Evolutionary conservation across 2,113 vertebrate genomes (phyloP).

Genomic region (Edolisoma coerulescens): DNA sequence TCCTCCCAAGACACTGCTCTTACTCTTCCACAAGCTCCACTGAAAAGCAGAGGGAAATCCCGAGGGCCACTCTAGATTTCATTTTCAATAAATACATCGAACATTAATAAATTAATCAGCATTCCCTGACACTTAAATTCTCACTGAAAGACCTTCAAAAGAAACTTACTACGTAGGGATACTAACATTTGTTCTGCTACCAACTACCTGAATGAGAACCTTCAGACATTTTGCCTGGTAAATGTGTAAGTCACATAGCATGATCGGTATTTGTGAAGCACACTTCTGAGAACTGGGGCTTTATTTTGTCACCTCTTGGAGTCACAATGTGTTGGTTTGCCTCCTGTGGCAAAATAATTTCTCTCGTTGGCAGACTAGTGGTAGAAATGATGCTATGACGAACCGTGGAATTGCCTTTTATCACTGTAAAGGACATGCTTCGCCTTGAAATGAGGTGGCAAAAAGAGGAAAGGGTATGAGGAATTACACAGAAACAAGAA

Average conservation of each 20-base stretch:
- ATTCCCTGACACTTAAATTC: background rate
- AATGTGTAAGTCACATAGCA: fast-evolving
- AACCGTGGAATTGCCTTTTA: background rate
- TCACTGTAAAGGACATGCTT: background rate
- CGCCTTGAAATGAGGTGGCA: background rate
- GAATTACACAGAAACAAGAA: background rate
- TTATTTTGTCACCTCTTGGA: background rate
- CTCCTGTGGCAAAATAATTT: background rate
- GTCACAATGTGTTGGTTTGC: background rate
- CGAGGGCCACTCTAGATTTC: background rate
- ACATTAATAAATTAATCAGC: background rate
- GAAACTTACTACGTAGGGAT: background rate
- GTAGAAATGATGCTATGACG: background rate
- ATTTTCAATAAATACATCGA: background rate
- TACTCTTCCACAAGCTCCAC: background rate
- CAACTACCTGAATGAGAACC: background rate
- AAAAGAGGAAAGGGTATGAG: background rate
- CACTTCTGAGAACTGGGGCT: background rate
- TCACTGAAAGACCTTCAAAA: background rate
- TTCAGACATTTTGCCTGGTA: background rate
- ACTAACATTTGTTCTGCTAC: background rate
- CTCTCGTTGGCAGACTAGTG: background rate
- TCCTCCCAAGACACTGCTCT: background rate
- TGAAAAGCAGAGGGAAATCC: background rate
- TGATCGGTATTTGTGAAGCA: background rate